Evolutionary conservation across 2,797 vertebrate genomes (phyloP), one percentile per base, ranked within the genome.

Genomic region (Pterois miles): DNA sequence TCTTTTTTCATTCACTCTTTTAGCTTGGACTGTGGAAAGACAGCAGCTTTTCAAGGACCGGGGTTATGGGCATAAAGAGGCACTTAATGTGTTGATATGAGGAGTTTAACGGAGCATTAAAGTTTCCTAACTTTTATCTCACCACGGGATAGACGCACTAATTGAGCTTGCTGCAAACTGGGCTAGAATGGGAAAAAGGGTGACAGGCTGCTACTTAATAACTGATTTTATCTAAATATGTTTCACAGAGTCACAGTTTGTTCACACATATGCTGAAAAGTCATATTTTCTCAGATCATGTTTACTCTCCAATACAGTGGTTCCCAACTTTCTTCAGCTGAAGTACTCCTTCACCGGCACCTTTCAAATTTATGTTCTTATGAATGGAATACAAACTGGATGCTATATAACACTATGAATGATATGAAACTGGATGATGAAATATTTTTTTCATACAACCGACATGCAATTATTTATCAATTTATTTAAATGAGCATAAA

Each of bases 41-140:
- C 73, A 74, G 50, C 68, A 46, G 59, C 63, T 69, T 82, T 90
- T 90, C 20, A 81, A 60, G 54, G 57, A 68, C 71, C 22, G 25
- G 60, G n/a, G 64, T 62, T 79, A 71, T 50, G 54, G 25, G 48
- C 60, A 65, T 9, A 22, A 64, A 80, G 34, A 77, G 36, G 46
- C 76, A 43, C 34, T 67, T 63, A 74, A 87, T 82, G 78, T 86
- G 77, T 83, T 75, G 59, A 74, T 72, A 38, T 68, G 74, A 84
- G 67, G 67, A 57, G 53, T 76, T 25, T 70, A 77, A 85, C 43
- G 4, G 38, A 36, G 27, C 69, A 65, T 71, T 79, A 31, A 79
- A 65, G 43, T 80, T 81, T 71, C 52, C 78, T 53, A 22, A 74
- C 75, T 81, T 87, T 77, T 72, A 81, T 75, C 68, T 78, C n/a